These are phyloP conservation scores for Busseola fusca DNA, from an alignment of 2,888 invertebrate genomes.

Conservation along the genomic window DNA sequence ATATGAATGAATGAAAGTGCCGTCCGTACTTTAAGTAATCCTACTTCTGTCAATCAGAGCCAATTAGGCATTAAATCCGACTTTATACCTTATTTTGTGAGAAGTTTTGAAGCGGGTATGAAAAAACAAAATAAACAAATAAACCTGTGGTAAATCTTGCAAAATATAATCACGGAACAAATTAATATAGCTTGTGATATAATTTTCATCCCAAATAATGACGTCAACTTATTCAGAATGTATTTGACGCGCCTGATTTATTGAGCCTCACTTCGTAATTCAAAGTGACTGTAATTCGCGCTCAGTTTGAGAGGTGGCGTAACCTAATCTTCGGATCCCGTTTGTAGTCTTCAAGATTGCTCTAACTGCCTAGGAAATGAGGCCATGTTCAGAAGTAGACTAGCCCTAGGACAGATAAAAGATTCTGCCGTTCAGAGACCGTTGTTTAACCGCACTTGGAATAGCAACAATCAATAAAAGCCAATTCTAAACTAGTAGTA, in stretches of 20 bases:
- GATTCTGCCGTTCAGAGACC: constrained; percentile 24
- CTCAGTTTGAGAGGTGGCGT: constrained; percentile 28
- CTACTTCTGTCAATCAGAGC: too few species aligned
- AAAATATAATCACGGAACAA: background rate
- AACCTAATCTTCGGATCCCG: constrained; percentile 48
- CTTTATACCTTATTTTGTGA: background rate
- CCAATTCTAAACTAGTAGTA: constrained; percentile 31
- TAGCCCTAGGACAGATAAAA: constrained; percentile 45
- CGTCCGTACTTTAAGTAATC: too few species aligned
- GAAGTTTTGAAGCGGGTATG: too few species aligned
- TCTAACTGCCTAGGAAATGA: constrained; percentile 36
- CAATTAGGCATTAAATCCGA: background rate
- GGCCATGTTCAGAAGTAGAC: constrained; percentile 32
- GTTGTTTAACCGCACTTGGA: constrained; percentile 43
- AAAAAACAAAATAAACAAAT: background rate
- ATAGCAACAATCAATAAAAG: constrained; percentile 42
- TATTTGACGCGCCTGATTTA: constrained; percentile 34
- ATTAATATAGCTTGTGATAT: background rate
- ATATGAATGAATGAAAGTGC: too few species aligned
- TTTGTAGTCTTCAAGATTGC: constrained; percentile 47
- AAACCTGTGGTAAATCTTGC: background rate
- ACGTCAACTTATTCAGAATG: constrained; percentile 10
- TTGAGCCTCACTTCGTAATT: constrained; percentile 35
- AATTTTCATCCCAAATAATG: constrained; percentile 6
- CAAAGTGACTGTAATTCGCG: constrained; percentile 42